These are phyloP conservation scores for Deilephila elpenor DNA, from an alignment of 2,888 invertebrate species.

Conservation along the genomic window DNA sequence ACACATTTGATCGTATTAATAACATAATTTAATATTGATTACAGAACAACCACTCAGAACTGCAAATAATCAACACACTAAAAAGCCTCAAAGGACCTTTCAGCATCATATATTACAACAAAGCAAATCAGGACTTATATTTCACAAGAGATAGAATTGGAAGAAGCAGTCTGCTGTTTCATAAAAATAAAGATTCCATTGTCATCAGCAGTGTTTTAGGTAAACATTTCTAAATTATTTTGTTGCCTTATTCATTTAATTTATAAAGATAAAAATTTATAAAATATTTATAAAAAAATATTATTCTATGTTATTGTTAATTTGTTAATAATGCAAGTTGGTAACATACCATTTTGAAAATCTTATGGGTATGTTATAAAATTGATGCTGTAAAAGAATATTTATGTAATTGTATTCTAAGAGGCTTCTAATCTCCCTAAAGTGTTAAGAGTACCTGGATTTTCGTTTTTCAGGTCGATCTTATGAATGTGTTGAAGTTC, in stretches of 20 bases:
- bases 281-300: no score
- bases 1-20: no score
- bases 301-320: no score
- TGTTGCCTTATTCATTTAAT: no score
- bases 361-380: no score
- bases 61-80: constrained; percentile 76
- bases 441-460: no score
- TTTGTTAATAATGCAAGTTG: no score
- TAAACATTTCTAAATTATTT: constrained; percentile 44
- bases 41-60: constrained; percentile 49
- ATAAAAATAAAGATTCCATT: constrained; percentile 68
- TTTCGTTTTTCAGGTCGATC: constrained; percentile 63
- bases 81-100: constrained; percentile 91
- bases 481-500: constrained; percentile 84
- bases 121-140: constrained; percentile 84
- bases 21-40: constrained; percentile 34
- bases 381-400: no score
- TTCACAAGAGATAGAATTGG: constrained; percentile 95
- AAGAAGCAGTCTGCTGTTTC: constrained; percentile 91
- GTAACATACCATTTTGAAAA: no score
- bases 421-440: no score
- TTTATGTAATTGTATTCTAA: no score
- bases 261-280: no score
- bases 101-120: constrained; percentile 91
- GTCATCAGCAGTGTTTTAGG: constrained; percentile 84